Evolutionary conservation across 30 jellyfish, hydroid and myxozoan genomes (phyloP).

Genomic region (Pelagia noctiluca): DNA sequence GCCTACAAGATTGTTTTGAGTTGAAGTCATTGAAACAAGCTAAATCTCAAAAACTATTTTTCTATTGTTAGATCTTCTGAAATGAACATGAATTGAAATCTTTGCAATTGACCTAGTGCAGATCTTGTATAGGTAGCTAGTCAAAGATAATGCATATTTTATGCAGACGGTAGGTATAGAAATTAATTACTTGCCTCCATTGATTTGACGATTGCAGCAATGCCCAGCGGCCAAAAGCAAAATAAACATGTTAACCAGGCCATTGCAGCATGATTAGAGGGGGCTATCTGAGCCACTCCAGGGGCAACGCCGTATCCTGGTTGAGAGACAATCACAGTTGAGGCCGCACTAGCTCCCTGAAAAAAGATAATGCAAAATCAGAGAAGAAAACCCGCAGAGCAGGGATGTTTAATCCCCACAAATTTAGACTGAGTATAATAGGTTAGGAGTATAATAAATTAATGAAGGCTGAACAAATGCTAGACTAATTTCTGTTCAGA

Average conservation of each 20-base stretch:
- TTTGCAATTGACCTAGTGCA: not conserved
- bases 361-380: not conserved
- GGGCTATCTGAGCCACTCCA: constrained; percentile 34
- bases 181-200: constrained; percentile 61
- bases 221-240: constrained; percentile 95
- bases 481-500: too few relatives aligned
- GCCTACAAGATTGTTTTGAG: too few relatives aligned
- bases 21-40: too few relatives aligned
- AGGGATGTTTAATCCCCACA: too few relatives aligned
- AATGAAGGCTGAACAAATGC: not conserved
- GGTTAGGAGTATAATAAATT: not conserved
- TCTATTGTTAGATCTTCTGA: too few relatives aligned
- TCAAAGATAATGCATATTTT: not conserved
- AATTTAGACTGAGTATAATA: not conserved
- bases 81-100: too few relatives aligned
- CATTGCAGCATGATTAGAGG: constrained; percentile 80
- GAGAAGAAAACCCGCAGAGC: not conserved
- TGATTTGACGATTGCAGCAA: constrained; percentile 82
- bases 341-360: constrained; percentile 4
- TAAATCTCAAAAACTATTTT: too few relatives aligned
- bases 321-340: constrained; percentile 61
- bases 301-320: constrained; percentile 38
- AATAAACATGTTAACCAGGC: constrained; percentile 87
- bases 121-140: not conserved
- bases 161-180: not conserved